Evolutionary conservation across 2,888 invertebrate species (phyloP).

Genomic region (Tiliacea aurago): DNA sequence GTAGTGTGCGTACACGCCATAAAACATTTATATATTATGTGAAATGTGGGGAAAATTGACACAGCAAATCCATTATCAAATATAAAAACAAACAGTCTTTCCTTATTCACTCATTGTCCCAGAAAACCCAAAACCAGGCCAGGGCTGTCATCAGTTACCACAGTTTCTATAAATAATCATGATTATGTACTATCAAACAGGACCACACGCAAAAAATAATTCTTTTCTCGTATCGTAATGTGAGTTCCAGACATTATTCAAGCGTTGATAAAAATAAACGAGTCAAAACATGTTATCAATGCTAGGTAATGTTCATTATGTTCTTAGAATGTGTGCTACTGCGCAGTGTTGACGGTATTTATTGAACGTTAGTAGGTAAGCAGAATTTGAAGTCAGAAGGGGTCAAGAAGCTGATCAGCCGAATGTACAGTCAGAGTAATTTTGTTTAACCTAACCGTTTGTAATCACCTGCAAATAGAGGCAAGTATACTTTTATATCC

Average conservation of each 20-base stretch:
- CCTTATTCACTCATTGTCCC: background rate
- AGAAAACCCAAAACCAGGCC: conserved; percentile 6
- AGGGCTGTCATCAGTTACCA: conserved; percentile 15
- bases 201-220: conserved; percentile 56
- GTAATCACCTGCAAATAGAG: background rate
- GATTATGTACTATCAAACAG: background rate
- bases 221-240: conserved; percentile 49
- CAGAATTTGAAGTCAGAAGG: conserved; percentile 1
- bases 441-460: background rate
- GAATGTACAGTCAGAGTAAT: background rate
- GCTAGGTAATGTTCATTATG: conserved; percentile 44
- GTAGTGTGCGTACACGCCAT: no score
- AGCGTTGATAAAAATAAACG: conserved; percentile 61
- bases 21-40: no score
- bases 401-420: background rate
- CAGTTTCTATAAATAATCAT: conserved; percentile 24
- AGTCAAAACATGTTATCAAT: conserved; percentile 63
- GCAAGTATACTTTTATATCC: background rate
- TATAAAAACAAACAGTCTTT: background rate
- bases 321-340: conserved; percentile 51
- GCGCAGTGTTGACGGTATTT: background rate
- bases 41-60: background rate
- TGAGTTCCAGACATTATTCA: conserved; percentile 50
- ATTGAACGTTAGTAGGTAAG: background rate
- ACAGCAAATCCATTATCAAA: background rate